Conservation (phyloP, 2,113 vertebrate species). For the Ochotona curzoniae region DNA sequence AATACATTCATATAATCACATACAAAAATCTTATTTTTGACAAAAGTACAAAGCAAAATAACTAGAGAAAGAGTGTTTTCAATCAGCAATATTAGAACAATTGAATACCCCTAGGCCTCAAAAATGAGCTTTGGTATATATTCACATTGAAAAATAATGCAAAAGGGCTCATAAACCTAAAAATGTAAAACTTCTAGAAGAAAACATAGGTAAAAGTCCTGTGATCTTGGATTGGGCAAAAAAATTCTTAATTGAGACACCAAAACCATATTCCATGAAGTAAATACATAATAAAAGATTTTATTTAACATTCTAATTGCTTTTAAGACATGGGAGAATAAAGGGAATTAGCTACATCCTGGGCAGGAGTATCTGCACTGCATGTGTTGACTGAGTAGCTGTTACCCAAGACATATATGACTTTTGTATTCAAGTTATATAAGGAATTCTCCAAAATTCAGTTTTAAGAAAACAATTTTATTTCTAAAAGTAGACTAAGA, state of each 20-base stretch:
- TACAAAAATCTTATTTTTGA: neutral
- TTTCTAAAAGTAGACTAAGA: slow-evolving; percentile 41
- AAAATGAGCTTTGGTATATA: neutral
- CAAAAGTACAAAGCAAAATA: neutral
- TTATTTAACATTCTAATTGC: neutral
- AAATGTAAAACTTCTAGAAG: slow-evolving; percentile 16
- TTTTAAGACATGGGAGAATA: neutral
- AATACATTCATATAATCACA: too few species aligned
- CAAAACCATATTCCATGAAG: neutral
- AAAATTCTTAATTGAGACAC: neutral
- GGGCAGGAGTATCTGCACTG: slow-evolving; percentile 7
- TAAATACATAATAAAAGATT: neutral
- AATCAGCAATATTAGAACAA: neutral
- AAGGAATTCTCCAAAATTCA: slow-evolving; percentile 14
- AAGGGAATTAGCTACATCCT: neutral
- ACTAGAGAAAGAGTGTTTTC: too few species aligned
- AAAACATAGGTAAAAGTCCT: neutral
- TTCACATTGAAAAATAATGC: neutral
- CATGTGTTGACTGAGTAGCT: neutral
- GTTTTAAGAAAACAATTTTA: neutral
- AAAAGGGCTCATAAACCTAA: slow-evolving; percentile 11
- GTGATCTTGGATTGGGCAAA: neutral
- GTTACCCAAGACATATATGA: slow-evolving; percentile 8
- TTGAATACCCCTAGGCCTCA: neutral
- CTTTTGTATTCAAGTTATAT: neutral